Percentiles rank a stretch among this genome's conserved stretches.
Conservation (phyloP, 2,888 invertebrate genomes). For the Drosophila austrosaltans region DNA sequence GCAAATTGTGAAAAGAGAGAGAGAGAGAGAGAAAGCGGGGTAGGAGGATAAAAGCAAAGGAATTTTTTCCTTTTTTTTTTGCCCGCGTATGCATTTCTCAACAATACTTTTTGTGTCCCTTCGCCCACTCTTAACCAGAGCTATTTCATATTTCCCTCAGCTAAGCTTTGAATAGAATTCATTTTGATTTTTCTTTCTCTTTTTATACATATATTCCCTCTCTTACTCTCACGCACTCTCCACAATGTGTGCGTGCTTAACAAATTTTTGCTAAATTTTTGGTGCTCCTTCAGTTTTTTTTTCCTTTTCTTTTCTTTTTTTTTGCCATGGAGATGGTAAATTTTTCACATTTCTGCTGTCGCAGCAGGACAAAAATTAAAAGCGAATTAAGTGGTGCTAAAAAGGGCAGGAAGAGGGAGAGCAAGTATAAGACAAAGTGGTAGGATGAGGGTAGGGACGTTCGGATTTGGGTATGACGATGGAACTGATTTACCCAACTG, state of each 20-base stretch:
- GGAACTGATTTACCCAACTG: conserved; percentile 8
- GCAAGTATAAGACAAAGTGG: not conserved
- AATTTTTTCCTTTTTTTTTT: conserved; percentile 32
- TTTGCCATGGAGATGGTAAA: conserved; percentile 44
- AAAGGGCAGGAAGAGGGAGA: not conserved
- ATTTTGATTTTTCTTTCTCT: conserved; percentile 47
- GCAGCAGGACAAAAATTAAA: conserved; percentile 62
- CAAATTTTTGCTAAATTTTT: conserved; percentile 56
- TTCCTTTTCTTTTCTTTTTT: conserved; percentile 27
- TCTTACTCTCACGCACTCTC: conserved; percentile 54
- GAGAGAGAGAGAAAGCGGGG: conserved; percentile 41
- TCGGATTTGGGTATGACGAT: conserved; percentile 1
- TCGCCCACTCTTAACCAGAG: conserved; percentile 40
- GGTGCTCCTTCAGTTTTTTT: conserved; percentile 8
- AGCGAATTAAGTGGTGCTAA: conserved; percentile 63
- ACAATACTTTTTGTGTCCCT: conserved; percentile 57
- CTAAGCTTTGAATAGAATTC: conserved; percentile 67
- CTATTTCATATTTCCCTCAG: conserved; percentile 68
- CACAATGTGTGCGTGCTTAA: conserved; percentile 56
- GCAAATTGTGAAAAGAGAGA: not conserved
- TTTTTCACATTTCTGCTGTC: conserved; percentile 56
- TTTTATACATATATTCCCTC: conserved; percentile 1
- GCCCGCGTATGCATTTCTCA: conserved; percentile 73
- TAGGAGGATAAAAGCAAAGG: not conserved
- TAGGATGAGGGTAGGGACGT: not conserved